These are phyloP conservation scores for Brachystomella parvula DNA, from an alignment of 1,140 invertebrate species.

Conservation along the genomic window DNA sequence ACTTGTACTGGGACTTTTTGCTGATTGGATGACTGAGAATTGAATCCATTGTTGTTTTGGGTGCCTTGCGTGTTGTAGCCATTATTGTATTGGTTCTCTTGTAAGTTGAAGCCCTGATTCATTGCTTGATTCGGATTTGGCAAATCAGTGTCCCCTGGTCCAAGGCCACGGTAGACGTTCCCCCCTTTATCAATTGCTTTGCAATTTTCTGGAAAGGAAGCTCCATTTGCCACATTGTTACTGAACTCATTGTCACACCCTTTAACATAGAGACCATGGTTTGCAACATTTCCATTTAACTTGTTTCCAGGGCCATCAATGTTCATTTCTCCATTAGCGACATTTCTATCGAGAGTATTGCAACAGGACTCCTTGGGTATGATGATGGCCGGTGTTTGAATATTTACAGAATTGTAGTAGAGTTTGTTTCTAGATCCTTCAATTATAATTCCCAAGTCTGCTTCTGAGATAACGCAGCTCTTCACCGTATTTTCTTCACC, in stretches of 20 bases:
- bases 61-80: background rate
- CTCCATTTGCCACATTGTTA: conserved; percentile 36
- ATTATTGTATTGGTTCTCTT: conserved; percentile 6
- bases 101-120: conserved; percentile 12
- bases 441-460: conserved; percentile 32
- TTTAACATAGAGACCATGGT: conserved; percentile 33
- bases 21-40: background rate
- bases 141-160: conserved; percentile 35
- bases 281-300: conserved; percentile 30
- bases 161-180: conserved; percentile 35
- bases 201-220: conserved; percentile 33
- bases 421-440: conserved; percentile 24
- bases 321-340: conserved; percentile 33
- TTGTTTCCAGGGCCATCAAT: conserved; percentile 32
- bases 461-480: conserved; percentile 36
- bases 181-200: conserved; percentile 30
- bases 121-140: conserved; percentile 19
- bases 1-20: conserved; percentile 20
- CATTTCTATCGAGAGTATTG: conserved; percentile 32
- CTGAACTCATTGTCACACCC: conserved; percentile 30
- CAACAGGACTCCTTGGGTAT: conserved; percentile 32
- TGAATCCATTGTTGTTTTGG: background rate
- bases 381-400: conserved; percentile 33
- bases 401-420: conserved; percentile 36
- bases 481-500: conserved; percentile 32